phyloP scores from a whole-genome alignment of 2,113 vertebrate genomes.

The Mohoua ochrocephala region DNA sequence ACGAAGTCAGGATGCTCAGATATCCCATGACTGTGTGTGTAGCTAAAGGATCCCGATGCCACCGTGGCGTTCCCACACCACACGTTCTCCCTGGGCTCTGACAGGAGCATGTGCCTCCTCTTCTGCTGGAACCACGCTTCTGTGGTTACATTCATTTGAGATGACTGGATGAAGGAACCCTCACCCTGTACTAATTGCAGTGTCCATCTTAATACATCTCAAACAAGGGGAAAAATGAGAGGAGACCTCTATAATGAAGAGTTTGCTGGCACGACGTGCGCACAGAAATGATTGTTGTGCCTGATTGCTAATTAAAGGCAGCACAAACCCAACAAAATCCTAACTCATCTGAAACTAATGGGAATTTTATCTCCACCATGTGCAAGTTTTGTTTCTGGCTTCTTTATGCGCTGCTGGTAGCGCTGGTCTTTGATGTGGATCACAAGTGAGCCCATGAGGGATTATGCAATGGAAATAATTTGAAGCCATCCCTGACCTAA shows the following conservation, averaged over 20 bases:
- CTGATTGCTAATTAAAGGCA: not conserved
- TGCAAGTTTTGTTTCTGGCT: not conserved
- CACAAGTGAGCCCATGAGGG: not conserved
- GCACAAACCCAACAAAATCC: not conserved
- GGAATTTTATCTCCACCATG: not conserved
- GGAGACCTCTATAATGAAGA: not conserved
- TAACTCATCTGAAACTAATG: not conserved
- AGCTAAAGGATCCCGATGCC: not conserved
- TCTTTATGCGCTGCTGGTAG: not conserved
- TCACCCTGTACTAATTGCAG: not conserved
- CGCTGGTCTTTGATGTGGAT: not conserved
- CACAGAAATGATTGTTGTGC: not conserved
- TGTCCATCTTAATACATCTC: not conserved
- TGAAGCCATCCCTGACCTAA: not conserved
- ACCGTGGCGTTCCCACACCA: not conserved
- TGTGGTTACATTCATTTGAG: not conserved
- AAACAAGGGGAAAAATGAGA: not conserved
- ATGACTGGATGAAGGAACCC: not conserved
- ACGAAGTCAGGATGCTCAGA: not conserved
- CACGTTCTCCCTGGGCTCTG: fast-evolving
- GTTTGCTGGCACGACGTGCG: not conserved
- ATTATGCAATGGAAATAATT: not conserved
- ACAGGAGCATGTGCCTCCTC: not conserved
- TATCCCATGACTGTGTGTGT: not conserved
- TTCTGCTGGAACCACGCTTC: not conserved